Conservation (phyloP, 1,140 invertebrate genomes). For the Euglossa dilemma region DNA sequence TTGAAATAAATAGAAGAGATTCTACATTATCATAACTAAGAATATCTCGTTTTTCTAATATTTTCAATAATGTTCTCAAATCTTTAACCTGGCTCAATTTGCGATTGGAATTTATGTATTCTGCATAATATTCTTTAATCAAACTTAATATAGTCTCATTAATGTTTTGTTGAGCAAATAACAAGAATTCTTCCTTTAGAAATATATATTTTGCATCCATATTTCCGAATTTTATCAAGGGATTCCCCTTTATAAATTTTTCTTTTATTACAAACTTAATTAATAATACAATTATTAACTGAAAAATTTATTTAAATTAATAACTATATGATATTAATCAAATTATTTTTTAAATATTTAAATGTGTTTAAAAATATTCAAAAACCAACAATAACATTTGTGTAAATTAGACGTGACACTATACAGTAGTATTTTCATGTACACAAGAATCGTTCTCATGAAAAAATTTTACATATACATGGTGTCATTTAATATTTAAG, state of each 20-base stretch:
- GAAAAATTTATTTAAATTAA: neutral
- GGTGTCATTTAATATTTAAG: neutral
- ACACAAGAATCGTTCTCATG: neutral
- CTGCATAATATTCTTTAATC: conserved; percentile 65
- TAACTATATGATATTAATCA: neutral
- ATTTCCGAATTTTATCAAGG: neutral
- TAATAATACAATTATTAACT: neutral
- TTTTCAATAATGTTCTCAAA: conserved; percentile 66
- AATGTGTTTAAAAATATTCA: neutral
- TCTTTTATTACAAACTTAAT: neutral
- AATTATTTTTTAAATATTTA: neutral
- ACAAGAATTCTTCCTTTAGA: conserved; percentile 43
- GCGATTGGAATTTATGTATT: conserved; percentile 68
- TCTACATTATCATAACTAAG: conserved; percentile 66
- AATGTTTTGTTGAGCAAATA: neutral
- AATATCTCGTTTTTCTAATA: conserved; percentile 73
- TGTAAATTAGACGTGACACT: too few relatives aligned
- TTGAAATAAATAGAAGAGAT: conserved; percentile 66
- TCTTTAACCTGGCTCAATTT: conserved; percentile 64
- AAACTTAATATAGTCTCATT: conserved; percentile 37
- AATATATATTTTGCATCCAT: conserved; percentile 6
- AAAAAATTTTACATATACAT: neutral
- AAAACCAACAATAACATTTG: neutral
- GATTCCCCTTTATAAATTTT: conserved; percentile 11
- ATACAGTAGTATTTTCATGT: too few relatives aligned